These are phyloP conservation scores for Rutpela maculata DNA, from an alignment of 2,888 invertebrate species.

Conservation along the genomic window DNA sequence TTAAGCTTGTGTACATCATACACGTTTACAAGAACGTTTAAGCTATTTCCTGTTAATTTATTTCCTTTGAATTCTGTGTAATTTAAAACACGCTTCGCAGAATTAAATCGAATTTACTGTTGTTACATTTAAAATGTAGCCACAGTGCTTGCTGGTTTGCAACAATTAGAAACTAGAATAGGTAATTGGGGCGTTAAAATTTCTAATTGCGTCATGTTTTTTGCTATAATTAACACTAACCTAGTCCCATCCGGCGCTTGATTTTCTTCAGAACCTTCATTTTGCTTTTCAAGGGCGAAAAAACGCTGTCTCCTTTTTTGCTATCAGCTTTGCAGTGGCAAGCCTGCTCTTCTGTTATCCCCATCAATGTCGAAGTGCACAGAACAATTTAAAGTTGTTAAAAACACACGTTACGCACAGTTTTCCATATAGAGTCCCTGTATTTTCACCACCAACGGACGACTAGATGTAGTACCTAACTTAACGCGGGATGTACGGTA, in stretches of 20 bases:
- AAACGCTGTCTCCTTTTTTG: slow-evolving; percentile 69
- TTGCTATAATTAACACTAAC: slow-evolving; percentile 78
- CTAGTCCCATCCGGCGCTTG: slow-evolving; percentile 90
- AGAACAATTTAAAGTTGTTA: slow-evolving; percentile 43
- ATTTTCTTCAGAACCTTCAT: slow-evolving; percentile 94
- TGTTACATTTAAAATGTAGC: not conserved
- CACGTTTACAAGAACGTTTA: not conserved
- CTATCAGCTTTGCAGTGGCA: slow-evolving; percentile 69
- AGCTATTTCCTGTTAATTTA: not conserved
- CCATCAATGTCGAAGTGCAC: slow-evolving; percentile 66
- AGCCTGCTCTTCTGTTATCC: slow-evolving; percentile 68
- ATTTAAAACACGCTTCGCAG: not conserved
- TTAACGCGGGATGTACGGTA: slow-evolving; percentile 10
- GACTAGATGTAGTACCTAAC: not conserved
- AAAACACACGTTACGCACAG: slow-evolving; percentile 41
- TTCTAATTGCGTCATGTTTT: not conserved
- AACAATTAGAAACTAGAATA: slow-evolving; percentile 15
- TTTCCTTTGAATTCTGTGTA: not conserved
- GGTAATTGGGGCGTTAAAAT: not conserved
- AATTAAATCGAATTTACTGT: not conserved
- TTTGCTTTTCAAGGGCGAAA: slow-evolving; percentile 79
- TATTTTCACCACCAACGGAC: slow-evolving; percentile 39
- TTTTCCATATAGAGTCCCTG: slow-evolving; percentile 27
- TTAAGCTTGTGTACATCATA: not conserved
- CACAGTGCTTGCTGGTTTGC: not conserved